Evolutionary conservation across 1,140 invertebrate genomes (phyloP).

Genomic region (Drosophila azteca): DNA sequence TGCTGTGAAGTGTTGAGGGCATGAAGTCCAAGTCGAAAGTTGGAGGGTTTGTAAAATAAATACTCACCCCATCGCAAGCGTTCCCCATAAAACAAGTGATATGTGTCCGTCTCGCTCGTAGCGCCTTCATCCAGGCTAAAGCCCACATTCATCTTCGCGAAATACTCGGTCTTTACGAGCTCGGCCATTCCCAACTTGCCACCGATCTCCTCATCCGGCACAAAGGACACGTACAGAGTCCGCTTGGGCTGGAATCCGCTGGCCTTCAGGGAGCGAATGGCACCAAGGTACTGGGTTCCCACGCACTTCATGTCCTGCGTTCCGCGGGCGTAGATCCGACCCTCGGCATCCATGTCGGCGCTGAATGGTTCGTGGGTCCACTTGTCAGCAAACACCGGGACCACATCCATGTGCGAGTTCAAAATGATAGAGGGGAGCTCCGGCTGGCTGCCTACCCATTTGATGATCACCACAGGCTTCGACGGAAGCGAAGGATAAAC

Average conservation of each 20-base stretch:
- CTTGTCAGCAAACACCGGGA: conserved; percentile 89
- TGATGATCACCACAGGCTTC: conserved; percentile 90
- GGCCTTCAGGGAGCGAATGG: conserved; percentile 87
- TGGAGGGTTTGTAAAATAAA: too few relatives aligned
- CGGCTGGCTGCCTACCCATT: conserved; percentile 89
- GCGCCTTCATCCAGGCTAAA: conserved; percentile 95
- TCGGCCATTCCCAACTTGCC: conserved; percentile 92
- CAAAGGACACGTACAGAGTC: conserved; percentile 91
- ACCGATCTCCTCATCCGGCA: conserved; percentile 97
- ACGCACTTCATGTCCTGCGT: conserved; percentile 87
- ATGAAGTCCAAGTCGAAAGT: too few relatives aligned
- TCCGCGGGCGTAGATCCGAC: conserved; percentile 91
- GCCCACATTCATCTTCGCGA: conserved; percentile 93
- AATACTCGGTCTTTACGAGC: conserved; percentile 91
- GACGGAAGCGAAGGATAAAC: conserved; percentile 81
- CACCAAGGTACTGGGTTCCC: conserved; percentile 86
- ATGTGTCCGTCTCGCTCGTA: conserved; percentile 87
- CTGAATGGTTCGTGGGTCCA: conserved; percentile 89
- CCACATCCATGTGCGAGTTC: conserved; percentile 95
- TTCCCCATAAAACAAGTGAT: conserved; percentile 91
- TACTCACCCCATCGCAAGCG: conserved; percentile 88
- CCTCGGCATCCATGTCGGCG: conserved; percentile 89
- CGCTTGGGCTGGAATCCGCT: conserved; percentile 86
- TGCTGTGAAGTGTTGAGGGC: conserved; percentile 11
- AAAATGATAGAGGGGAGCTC: conserved; percentile 88